Conservation (phyloP, 2,113 vertebrate genomes). For the Hystrix brachyura region DNA sequence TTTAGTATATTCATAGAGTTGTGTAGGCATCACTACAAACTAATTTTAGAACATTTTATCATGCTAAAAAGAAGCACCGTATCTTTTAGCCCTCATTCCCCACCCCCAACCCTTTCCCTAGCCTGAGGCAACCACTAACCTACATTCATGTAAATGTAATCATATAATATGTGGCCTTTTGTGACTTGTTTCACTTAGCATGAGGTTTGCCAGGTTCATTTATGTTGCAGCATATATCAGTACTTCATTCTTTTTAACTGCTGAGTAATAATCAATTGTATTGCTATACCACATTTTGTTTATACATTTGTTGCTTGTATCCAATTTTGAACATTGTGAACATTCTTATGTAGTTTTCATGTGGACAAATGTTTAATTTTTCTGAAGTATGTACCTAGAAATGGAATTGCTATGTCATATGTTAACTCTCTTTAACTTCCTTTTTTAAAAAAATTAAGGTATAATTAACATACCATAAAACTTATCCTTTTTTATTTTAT, state of each 20-base stretch:
- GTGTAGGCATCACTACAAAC: not conserved
- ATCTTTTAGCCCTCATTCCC: not conserved
- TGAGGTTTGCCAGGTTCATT: slow-evolving; percentile 14
- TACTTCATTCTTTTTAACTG: not conserved
- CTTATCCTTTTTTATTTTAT: not conserved
- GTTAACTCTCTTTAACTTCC: not conserved
- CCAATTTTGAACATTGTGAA: not conserved
- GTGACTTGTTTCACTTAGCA: not conserved
- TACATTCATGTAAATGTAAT: slow-evolving; percentile 24
- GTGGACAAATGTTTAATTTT: not conserved
- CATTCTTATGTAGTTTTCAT: not conserved
- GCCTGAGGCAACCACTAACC: slow-evolving; percentile 14
- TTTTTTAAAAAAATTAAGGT: not conserved
- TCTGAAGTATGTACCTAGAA: not conserved
- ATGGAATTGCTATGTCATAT: not conserved
- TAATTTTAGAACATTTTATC: slow-evolving; percentile 62
- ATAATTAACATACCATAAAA: not conserved
- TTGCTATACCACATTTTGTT: not conserved
- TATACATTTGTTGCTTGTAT: not conserved
- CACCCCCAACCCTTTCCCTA: not conserved
- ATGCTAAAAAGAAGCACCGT: not conserved
- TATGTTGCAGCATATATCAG: slow-evolving; percentile 22
- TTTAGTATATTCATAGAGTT: slow-evolving; percentile 35
- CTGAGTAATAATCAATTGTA: not conserved
- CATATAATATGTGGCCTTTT: not conserved